These are phyloP conservation scores for Thunnus thynnus DNA, from an alignment of 2,113 vertebrate species.

Conservation along the genomic window DNA sequence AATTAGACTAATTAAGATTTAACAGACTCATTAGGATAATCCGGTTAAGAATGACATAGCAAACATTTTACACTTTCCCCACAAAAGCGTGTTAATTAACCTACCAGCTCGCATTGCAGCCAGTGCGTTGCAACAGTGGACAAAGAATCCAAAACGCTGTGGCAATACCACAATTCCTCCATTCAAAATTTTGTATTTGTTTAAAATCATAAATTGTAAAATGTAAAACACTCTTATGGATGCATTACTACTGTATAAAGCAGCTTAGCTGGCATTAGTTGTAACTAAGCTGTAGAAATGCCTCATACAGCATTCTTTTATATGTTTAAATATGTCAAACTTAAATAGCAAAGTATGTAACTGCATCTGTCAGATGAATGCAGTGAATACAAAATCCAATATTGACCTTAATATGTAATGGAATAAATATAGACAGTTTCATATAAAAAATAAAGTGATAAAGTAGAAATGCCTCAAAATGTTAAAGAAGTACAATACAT, in stretches of 20 bases:
- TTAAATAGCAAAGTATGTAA: background rate
- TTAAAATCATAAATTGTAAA: background rate
- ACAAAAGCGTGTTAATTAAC: conserved; percentile 53
- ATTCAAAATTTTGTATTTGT: background rate
- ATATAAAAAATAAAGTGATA: too few relatives aligned
- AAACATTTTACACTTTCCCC: conserved; percentile 26
- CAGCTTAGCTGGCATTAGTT: background rate
- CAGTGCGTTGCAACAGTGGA: background rate
- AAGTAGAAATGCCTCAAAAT: background rate
- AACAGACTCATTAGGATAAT: conserved; percentile 22
- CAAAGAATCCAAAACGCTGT: background rate
- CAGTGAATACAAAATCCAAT: background rate
- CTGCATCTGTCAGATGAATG: background rate
- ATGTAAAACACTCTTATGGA: background rate
- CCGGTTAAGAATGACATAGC: conserved; percentile 25
- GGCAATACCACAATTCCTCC: background rate
- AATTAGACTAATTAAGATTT: conserved; percentile 24
- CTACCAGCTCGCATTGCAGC: background rate
- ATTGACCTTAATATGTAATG: background rate
- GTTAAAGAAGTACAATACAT: too few relatives aligned
- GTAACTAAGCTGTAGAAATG: too few relatives aligned
- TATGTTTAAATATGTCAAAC: background rate
- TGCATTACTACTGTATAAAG: background rate
- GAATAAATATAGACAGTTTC: background rate
- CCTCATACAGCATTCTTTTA: too few relatives aligned